phyloP scores from a whole-genome alignment of 2,113 vertebrate genomes.

The Corythaeola cristata region DNA sequence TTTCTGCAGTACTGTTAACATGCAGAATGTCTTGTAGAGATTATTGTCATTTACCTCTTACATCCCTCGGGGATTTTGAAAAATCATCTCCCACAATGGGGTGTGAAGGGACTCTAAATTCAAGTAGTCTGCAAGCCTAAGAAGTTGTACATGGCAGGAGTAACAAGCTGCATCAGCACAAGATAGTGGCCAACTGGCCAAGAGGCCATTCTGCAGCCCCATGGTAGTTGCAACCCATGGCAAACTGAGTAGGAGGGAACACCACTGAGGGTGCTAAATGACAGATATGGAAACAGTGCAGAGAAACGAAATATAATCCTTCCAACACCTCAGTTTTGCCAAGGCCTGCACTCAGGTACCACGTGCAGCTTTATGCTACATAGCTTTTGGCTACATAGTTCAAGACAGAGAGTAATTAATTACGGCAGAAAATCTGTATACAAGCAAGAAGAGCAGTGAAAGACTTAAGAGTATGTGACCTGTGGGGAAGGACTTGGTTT shows the following conservation, averaged over 20 bases:
- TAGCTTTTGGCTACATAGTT: neutral
- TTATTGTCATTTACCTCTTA: neutral
- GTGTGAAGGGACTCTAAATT: neutral
- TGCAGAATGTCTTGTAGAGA: neutral
- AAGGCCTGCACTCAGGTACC: neutral
- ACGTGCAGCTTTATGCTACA: neutral
- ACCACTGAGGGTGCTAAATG: neutral
- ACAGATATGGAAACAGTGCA: neutral
- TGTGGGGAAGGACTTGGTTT: neutral
- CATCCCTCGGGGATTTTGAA: neutral
- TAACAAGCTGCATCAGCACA: neutral
- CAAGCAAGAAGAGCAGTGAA: neutral
- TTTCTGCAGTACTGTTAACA: neutral
- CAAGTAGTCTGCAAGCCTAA: neutral
- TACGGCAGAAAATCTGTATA: neutral
- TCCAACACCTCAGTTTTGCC: neutral
- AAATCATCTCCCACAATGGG: neutral
- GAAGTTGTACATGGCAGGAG: neutral
- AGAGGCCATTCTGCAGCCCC: neutral
- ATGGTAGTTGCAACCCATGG: too few species aligned
- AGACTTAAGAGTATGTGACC: accelerated
- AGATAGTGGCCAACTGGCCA: neutral
- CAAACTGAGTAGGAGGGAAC: neutral
- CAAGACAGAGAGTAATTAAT: neutral
- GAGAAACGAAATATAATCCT: neutral